Evolutionary conservation across 2,113 vertebrate genomes (phyloP), one percentile per base, ranked within the genome.

Genomic region (Oceanodroma tethys): DNA sequence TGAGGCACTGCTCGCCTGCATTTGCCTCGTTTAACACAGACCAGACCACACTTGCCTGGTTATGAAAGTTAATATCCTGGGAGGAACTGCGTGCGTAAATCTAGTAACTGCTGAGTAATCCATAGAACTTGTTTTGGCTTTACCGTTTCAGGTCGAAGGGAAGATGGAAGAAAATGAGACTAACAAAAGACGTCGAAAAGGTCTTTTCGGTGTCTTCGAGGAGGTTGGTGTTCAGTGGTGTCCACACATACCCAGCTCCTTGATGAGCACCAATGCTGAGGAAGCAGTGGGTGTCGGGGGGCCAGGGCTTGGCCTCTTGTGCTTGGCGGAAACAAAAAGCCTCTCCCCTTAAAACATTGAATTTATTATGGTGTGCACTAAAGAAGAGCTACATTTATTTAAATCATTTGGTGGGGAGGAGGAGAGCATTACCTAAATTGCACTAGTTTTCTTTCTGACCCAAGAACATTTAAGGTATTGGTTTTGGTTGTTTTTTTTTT

Each of bases 181-280:
- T 81, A 99, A 98, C 97, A 99, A 99, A 97, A 98, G 99, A 90
- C 98, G 99, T 92, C 97, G 99, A 62, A 99, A 98, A 91, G 98
- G 98, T 67, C 91, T 98, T 60, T 71, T 86, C 52, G 94, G 95
- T 87, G 98, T 98, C 96, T 96, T 99, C 67, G 98, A 99, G 47
- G 99, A 99, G 99, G 99, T 99, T 67, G 48, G 99, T 98, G 90
- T 30, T 75, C 34, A 48, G 38, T 26, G 8, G 9, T 63, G 45
- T 70, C 43, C 14, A 6, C 16, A 11, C 2, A 0, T 38, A 66
- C 13, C 36, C 32, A 29, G 48, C 29, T 91, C 13, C 45, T 36
- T 53, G 62, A 18, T 25, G 50, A 82, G 58, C 23, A 21, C 19
- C 22, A 40, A 20, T 63, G 45, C 59, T 93, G 72, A 88, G 62